These are phyloP conservation scores for Gallinago nigripennis DNA, from an alignment of 2,797 vertebrate genomes.

Conservation along the genomic window DNA sequence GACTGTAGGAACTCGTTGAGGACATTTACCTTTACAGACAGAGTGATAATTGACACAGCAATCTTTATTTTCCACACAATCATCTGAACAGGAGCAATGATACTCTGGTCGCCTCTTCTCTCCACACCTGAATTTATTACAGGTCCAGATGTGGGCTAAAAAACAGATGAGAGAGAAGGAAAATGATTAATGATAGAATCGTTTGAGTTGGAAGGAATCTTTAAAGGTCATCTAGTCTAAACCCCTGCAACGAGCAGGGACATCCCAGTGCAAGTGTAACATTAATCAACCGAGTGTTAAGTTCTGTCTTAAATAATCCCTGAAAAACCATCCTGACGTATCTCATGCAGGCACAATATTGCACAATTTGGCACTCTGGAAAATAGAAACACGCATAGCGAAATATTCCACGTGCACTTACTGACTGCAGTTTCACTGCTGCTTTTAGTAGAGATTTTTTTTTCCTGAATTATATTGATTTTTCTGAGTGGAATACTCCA, in stretches of 20 bases:
- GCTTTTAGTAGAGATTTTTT: not conserved
- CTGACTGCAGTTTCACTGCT: not conserved
- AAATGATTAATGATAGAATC: not conserved
- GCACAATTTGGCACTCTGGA: not conserved
- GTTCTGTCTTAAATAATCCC: not conserved
- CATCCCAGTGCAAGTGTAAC: not conserved
- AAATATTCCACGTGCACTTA: not conserved
- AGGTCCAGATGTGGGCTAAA: constrained; percentile 79
- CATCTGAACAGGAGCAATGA: constrained; percentile 80
- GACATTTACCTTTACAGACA: constrained; percentile 75
- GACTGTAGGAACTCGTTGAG: not conserved
- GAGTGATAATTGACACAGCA: constrained; percentile 79
- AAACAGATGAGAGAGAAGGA: not conserved
- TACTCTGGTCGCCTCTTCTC: constrained; percentile 77
- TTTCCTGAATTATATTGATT: not conserved
- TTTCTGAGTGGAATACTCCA: not conserved
- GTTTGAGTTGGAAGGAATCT: not conserved
- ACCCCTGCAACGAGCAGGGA: not conserved
- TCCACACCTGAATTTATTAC: constrained; percentile 81
- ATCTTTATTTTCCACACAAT: constrained; percentile 74
- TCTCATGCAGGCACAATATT: fast-evolving
- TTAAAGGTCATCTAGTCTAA: not conserved
- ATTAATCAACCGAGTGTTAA: not conserved
- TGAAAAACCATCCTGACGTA: not conserved
- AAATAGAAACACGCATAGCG: not conserved